These are phyloP conservation scores for Cotesia typhae DNA, from an alignment of 1,140 invertebrate species.

Conservation along the genomic window DNA sequence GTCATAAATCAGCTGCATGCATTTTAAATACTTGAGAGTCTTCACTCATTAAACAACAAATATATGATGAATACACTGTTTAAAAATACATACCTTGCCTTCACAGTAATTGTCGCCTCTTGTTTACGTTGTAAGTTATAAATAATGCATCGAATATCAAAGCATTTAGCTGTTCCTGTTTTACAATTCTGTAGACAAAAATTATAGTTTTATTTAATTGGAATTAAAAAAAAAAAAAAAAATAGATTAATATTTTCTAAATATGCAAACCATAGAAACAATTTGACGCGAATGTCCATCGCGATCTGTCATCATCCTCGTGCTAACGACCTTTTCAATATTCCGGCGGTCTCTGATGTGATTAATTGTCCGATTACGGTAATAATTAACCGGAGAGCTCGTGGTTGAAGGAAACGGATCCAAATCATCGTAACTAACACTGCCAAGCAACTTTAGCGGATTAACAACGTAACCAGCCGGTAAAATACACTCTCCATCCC, in stretches of 20 bases:
- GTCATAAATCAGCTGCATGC: constrained; percentile 10
- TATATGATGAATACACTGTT: constrained; percentile 27
- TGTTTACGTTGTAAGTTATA: constrained; percentile 78
- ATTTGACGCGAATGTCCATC: constrained; percentile 77
- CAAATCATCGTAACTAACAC: constrained; percentile 65
- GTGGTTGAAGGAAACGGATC: constrained; percentile 47
- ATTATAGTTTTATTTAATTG: constrained; percentile 13
- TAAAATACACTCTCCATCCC: constrained; percentile 73
- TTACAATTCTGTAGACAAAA: constrained; percentile 75
- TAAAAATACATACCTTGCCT: constrained; percentile 68
- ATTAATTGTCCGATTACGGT: constrained; percentile 51
- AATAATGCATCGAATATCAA: constrained; percentile 84
- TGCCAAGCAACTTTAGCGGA: constrained; percentile 72
- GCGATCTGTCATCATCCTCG: constrained; percentile 75
- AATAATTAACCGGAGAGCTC: constrained; percentile 38
- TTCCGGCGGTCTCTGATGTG: constrained; percentile 71
- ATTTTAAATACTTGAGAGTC: constrained; percentile 7
- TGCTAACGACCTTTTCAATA: constrained; percentile 76
- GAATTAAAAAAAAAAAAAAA: constrained; percentile 24
- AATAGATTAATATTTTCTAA: constrained; percentile 21
- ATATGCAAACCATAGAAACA: constrained; percentile 76
- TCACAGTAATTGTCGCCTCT: constrained; percentile 80
- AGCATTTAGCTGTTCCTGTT: constrained; percentile 82
- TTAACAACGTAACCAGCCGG: constrained; percentile 71
- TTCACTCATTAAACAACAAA: constrained; percentile 2